Evolutionary conservation across 2,888 invertebrate genomes (phyloP).

Genomic region (Cynaeus angustus): DNA sequence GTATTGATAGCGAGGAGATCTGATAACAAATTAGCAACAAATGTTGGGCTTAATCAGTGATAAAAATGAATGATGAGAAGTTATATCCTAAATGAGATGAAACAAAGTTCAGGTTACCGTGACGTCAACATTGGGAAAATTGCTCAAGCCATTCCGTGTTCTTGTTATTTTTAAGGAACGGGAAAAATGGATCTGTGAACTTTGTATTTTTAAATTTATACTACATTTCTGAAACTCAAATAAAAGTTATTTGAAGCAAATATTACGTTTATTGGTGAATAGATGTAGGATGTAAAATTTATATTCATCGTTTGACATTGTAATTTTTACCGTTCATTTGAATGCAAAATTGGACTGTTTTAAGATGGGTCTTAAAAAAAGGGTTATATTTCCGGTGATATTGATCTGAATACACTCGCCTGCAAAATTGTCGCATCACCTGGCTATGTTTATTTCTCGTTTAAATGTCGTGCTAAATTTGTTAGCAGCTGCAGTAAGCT

Average conservation of each 20-base stretch:
- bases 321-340: too few species aligned
- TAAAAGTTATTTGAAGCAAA: not conserved
- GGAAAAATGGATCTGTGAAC: not conserved
- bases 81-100: constrained; percentile 4
- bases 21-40: constrained; percentile 12
- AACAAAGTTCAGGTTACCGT: constrained; percentile 10
- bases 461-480: too few species aligned
- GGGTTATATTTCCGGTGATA: too few species aligned
- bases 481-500: too few species aligned
- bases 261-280: not conserved
- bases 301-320: too few species aligned
- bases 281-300: too few species aligned
- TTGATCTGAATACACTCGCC: too few species aligned
- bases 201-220: not conserved
- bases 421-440: too few species aligned
- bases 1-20: constrained; percentile 6
- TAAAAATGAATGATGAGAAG: constrained; percentile 4
- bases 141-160: not conserved
- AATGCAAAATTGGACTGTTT: too few species aligned
- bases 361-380: too few species aligned
- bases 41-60: constrained; percentile 10
- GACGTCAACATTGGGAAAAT: constrained; percentile 1
- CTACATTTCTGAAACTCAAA: not conserved
- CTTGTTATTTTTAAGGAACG: not conserved
- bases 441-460: too few species aligned